Conservation (phyloP, 2,113 vertebrate genomes). For the Peromyscus californicus region DNA sequence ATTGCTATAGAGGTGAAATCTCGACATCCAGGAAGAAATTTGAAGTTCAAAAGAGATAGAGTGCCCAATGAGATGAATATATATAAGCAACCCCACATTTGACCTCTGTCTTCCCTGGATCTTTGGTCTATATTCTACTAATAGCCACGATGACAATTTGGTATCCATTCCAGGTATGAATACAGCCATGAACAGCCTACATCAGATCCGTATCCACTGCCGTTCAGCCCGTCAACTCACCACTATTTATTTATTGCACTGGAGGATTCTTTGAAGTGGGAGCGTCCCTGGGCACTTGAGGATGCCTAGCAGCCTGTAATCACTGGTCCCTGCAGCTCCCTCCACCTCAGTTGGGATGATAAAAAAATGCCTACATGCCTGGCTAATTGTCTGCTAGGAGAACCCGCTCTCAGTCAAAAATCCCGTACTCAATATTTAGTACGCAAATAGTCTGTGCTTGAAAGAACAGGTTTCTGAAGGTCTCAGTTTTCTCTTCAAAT, state of each 20-base stretch:
- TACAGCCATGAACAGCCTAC: not conserved
- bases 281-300: not conserved
- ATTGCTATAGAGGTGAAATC: not conserved
- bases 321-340: not conserved
- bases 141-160: not conserved
- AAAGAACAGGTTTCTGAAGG: not conserved
- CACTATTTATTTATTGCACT: not conserved
- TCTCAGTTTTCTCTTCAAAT: constrained; percentile 60
- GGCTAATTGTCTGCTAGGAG: not conserved
- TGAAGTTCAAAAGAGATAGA: not conserved
- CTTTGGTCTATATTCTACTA: not conserved
- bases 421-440: not conserved
- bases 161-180: not conserved
- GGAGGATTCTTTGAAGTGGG: not conserved
- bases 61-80: not conserved
- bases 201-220: not conserved
- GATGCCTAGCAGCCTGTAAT: not conserved
- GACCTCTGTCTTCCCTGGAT: not conserved
- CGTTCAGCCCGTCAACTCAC: not conserved
- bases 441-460: not conserved
- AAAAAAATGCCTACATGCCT: not conserved
- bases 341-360: not conserved
- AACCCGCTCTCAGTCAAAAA: not conserved
- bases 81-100: not conserved
- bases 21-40: not conserved